phyloP scores from a whole-genome alignment of 2,113 vertebrate species.

The Tamias sibiricus region DNA sequence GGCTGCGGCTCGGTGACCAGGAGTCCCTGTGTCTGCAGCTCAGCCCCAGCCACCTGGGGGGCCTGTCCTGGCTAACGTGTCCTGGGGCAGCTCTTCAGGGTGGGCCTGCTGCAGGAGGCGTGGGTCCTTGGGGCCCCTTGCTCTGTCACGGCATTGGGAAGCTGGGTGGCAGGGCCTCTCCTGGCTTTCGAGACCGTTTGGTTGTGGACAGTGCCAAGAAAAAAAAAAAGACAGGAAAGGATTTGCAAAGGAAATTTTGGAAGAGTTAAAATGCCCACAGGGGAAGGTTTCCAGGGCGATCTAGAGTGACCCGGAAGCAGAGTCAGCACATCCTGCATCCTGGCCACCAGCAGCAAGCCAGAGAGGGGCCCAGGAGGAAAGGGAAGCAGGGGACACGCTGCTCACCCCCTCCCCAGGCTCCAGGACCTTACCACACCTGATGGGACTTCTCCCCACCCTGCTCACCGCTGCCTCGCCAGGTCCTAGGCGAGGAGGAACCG shows the following conservation, averaged over 20 bases:
- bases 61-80: accelerated
- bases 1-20: accelerated
- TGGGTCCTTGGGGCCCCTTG: background rate
- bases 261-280: background rate
- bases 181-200: background rate
- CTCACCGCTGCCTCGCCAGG: background rate
- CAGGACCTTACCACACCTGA: accelerated
- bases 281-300: background rate
- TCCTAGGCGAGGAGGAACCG: accelerated
- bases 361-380: background rate
- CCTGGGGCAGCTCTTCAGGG: accelerated
- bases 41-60: accelerated
- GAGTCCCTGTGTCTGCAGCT: background rate
- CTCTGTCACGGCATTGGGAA: background rate
- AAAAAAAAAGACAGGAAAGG: background rate
- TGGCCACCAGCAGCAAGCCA: accelerated
- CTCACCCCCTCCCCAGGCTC: no score
- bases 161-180: background rate
- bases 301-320: background rate
- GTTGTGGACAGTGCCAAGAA: background rate
- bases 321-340: accelerated
- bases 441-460: accelerated
- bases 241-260: background rate
- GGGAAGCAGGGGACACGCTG: accelerated
- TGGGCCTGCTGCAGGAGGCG: background rate